Evolutionary conservation across 2,797 vertebrate species (phyloP), one percentile per base, ranked within the genome.

Genomic region (Pseudopleuronectes americanus): DNA sequence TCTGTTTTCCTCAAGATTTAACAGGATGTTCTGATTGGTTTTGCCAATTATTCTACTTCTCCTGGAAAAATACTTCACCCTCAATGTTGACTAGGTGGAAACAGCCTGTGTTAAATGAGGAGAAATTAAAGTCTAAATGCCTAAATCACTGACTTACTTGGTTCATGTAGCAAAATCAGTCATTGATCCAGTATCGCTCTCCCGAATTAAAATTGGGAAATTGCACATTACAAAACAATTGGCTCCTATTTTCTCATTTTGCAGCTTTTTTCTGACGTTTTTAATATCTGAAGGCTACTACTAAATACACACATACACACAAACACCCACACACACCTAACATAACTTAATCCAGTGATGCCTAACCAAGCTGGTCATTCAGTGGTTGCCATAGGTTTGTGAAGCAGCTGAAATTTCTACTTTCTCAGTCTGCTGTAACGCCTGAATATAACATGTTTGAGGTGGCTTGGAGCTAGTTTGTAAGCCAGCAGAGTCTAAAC

Each of bases 1-100:
- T 57, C 31, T 33, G 31, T 33, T 33, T 33, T 9, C 8, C 31
- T 33, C 8, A 33, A 75, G 61, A 79, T 81, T 56, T 64, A 56
- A 47, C 33, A 60, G 57, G 77, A n/a, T n/a, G n/a, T n/a, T 49
- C 59, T 0, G 0, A 57, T 52, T 53, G 3, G 51, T 53, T 57
- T 45, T 36, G 64, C 23, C 64, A 70, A 61, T 57, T 4, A 70
- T 41, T n/a, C 21, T 31, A 5, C 23, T 24, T 52, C 22, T 54
- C 49, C 54, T 54, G 47, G n/a, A 2, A 41, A 69, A 76, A 53
- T 47, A 43, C 61, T 62, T 74, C 14, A 54, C 23, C 45, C 3
- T 57, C 48, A 2, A 52, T 26, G 57, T 58, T 41, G 54, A 70
- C 51, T 56, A 54, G 60, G 23, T 64, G 43, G 45, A 75, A 64